These are phyloP conservation scores for Sinocyclocheilus grahami DNA, from an alignment of 2,113 vertebrate species.

Conservation along the genomic window DNA sequence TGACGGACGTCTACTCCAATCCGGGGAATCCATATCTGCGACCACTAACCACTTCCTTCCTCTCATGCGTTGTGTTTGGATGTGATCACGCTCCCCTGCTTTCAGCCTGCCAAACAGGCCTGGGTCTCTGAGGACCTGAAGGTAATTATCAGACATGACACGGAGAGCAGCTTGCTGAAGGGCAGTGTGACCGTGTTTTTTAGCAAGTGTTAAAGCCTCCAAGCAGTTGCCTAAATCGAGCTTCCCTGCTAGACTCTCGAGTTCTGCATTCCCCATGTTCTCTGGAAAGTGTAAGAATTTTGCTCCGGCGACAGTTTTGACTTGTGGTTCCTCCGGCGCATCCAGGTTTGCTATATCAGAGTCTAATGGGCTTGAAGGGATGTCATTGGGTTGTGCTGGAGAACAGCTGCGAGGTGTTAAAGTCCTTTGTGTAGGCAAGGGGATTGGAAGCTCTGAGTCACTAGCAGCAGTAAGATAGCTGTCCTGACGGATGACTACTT, in stretches of 20 bases:
- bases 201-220: slow-evolving; percentile 79
- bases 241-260: slow-evolving; percentile 67
- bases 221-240: slow-evolving; percentile 89
- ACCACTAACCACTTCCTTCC: slow-evolving; percentile 78
- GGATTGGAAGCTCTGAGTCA: slow-evolving; percentile 73
- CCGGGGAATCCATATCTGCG: slow-evolving; percentile 79
- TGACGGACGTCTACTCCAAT: slow-evolving; percentile 56
- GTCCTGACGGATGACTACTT: slow-evolving; percentile 70
- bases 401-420: not conserved
- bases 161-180: slow-evolving; percentile 78
- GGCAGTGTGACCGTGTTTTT: slow-evolving; percentile 71
- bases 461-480: slow-evolving; percentile 78
- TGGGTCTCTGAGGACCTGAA: slow-evolving; percentile 84
- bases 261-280: slow-evolving; percentile 53
- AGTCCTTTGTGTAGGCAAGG: slow-evolving; percentile 48
- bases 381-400: not conserved
- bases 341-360: slow-evolving; percentile 38
- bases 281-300: slow-evolving; percentile 68
- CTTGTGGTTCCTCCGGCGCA: slow-evolving; percentile 4
- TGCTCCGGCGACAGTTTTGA: slow-evolving; percentile 61
- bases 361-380: slow-evolving; percentile 30
- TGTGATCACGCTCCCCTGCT: slow-evolving; percentile 80
- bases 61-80: slow-evolving; percentile 75
- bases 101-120: slow-evolving; percentile 81
- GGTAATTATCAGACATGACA: slow-evolving; percentile 90